Evolutionary conservation across 2,888 invertebrate species (phyloP), one percentile per base, ranked within the genome.

Genomic region (Elegia similella): DNA sequence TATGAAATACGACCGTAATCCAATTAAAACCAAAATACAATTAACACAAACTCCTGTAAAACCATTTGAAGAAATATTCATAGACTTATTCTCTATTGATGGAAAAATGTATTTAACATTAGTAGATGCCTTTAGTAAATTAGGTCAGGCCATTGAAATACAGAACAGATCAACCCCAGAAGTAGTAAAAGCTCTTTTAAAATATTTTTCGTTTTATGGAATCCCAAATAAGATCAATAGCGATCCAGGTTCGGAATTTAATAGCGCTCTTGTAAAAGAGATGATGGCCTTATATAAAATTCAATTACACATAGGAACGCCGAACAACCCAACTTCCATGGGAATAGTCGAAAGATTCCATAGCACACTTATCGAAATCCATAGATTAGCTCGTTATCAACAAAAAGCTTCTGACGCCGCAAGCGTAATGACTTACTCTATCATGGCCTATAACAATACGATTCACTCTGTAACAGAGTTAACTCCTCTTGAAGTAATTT

Each of bases 171-270:
- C 58, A 0, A 69, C 69, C 6, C 66, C 66, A 1, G 69, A 70
- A 65, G 61, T 69, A 23, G 59, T 70, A 6, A 59, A 59, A 58
- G 64, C 69, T 5, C 32, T 73, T 15, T 62, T 71, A 6, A 69
- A 68, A 52, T 71, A 67, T 44, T 70, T 70, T 32, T 64, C 62
- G 7, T 53, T 60, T 6, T n/a, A n/a, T n/a, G 30, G 30, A 70
- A 73, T 17, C 69, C 68, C 0, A 23, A 57, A 7, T 69, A 70
- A 61, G 61, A 69, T 73, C 10, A 66, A 53, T 43, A 44, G 52
- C 6, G 71, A 73, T 30, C 60, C 71, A 0, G 71, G 70, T 0
- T 46, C 67, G 0, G 70, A 75, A 66, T 75, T 71, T 38, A 74
- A 73, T 13, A 74, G 71, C 38, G 53, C 52, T 0, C 13, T 69